Conservation (phyloP, 2,888 invertebrate genomes). For the Caenorhabditis uteleia region DNA sequence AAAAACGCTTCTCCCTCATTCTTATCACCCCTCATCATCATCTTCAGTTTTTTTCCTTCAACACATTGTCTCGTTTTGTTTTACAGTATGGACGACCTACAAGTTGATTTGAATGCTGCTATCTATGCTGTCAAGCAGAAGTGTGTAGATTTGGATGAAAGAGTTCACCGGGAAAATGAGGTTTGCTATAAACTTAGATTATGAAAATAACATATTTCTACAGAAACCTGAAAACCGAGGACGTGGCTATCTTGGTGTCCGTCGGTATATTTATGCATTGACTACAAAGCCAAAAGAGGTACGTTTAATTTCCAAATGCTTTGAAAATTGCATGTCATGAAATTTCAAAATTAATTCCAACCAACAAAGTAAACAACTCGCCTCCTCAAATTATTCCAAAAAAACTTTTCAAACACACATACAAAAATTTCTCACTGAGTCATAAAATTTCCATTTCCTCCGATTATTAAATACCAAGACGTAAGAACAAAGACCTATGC, state of each 20-base stretch:
- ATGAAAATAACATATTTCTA: too few species aligned
- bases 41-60: too few species aligned
- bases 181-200: constrained; percentile 9
- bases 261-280: constrained; percentile 32
- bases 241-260: constrained; percentile 27
- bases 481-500: too few species aligned
- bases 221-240: constrained; percentile 16
- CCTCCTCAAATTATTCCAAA: too few species aligned
- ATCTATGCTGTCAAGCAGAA: constrained; percentile 32
- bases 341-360: neutral
- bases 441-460: too few species aligned
- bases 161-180: constrained; percentile 13
- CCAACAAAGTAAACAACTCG: too few species aligned
- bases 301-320: constrained; percentile 7
- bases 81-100: constrained; percentile 34
- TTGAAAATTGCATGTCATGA: neutral
- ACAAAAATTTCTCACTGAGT: too few species aligned
- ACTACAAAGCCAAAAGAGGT: constrained; percentile 27
- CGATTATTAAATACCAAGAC: too few species aligned
- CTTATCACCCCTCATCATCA: too few species aligned
- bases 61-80: too few species aligned
- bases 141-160: constrained; percentile 36
- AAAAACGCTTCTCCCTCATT: too few species aligned
- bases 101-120: constrained; percentile 33
- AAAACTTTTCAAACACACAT: too few species aligned